phyloP scores from a whole-genome alignment of 2,797 vertebrate species.

The Coccyzus lansbergi region DNA sequence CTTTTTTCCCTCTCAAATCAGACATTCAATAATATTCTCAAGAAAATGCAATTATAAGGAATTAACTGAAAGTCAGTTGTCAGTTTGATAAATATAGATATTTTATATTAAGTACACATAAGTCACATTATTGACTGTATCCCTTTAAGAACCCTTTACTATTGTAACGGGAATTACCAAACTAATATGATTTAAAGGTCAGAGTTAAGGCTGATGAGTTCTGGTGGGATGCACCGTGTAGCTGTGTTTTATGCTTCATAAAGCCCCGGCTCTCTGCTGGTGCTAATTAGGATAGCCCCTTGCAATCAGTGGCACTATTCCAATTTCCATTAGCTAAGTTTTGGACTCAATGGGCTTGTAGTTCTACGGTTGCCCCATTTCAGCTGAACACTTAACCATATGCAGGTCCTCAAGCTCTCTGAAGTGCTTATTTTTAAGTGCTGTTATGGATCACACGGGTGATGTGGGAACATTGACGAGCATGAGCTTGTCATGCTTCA shows the following conservation, averaged over 20 bases:
- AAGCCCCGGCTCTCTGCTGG: background rate
- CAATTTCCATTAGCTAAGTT: constrained; percentile 21
- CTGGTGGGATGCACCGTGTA: background rate
- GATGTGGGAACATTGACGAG: rapidly evolving
- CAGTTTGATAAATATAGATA: background rate
- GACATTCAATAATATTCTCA: constrained; percentile 8
- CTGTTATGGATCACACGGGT: background rate
- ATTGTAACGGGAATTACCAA: background rate
- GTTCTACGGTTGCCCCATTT: constrained; percentile 2
- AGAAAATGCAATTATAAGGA: constrained; percentile 32
- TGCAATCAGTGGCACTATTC: constrained; percentile 8
- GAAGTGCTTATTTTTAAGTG: background rate
- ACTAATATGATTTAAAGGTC: background rate
- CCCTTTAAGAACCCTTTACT: background rate
- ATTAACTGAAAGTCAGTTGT: constrained; percentile 28
- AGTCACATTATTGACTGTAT: background rate
- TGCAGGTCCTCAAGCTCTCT: background rate
- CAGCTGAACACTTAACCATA: background rate
- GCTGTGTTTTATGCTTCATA: constrained; percentile 10
- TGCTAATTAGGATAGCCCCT: constrained; percentile 33
- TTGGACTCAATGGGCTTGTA: constrained; percentile 4
- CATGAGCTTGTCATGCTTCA: rapidly evolving
- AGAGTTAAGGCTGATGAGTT: constrained; percentile 8
- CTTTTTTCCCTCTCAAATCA: background rate
- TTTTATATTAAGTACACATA: background rate